Evolutionary conservation across 2,888 invertebrate genomes (phyloP), one percentile per base, ranked within the genome.

Genomic region (Drosophila anomalipes): DNA sequence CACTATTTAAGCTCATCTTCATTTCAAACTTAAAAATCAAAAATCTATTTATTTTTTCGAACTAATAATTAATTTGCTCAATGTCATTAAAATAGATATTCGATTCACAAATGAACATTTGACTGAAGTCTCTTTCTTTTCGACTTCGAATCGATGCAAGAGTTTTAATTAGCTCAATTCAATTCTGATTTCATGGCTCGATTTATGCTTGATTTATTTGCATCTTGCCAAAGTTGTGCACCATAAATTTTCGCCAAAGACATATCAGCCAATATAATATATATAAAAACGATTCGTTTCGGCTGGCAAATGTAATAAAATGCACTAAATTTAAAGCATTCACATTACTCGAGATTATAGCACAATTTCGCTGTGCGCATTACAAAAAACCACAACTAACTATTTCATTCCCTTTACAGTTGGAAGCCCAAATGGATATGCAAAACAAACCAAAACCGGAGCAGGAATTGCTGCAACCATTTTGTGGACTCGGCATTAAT

Each of bases 381-480:
- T 65, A 60, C 77, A 2, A 63, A 63, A 61, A 56, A 47, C 76
- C 61, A 30, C 52, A 72, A 69, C 76, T 63, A 63, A 60, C 65
- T 35, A 62, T 69, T 80, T 60, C 47, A 77, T 77, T 79, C 66
- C 32, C 69, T 69, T 77, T 77, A 57, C 79, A 79, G 79, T 77
- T 66, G 77, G 77, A 61, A 32, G 61, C 51, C 58, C 72, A 63
- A 58, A 33, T 58, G 79, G 71, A 78, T 67, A 74, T 77, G 66
- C 65, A 75, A 71, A 62, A 47, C 47, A 53, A 41, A 30, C 58
- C 61, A 14, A 79, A 62, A 49, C 19, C 53, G 66, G 60, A 39
- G 32, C 32, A 53, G 56, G 49, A 68, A 62, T 14, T 39, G 32
- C 53, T 37, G 41, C 22, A 53, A 44, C 33, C 22, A 51, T 54